A percentile compares a stretch with the other conserved stretches of the same genome.
These are phyloP conservation scores for Ectropis grisescens DNA, from an alignment of 1,140 invertebrate genomes.

Conservation along the genomic window DNA sequence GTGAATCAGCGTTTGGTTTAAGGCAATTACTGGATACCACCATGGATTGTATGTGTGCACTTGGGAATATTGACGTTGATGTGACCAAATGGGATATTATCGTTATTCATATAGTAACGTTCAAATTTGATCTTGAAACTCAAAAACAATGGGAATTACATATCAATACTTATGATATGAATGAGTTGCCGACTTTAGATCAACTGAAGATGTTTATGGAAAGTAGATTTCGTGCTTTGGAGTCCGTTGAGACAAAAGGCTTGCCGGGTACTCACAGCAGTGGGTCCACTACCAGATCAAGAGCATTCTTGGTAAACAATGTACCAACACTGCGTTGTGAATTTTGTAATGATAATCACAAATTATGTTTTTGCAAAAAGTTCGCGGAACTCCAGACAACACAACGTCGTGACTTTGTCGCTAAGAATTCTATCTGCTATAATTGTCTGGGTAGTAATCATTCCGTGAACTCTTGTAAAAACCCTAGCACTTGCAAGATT, in stretches of 20 bases:
- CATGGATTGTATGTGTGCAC: background rate
- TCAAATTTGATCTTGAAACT: background rate
- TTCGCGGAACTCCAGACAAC: background rate
- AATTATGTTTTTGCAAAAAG: conserved; percentile 1
- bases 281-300: background rate
- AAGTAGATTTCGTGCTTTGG: background rate
- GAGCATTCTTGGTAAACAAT: background rate
- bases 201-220: background rate
- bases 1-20: background rate
- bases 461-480: background rate
- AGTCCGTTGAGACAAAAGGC: background rate
- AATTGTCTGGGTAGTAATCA: conserved; percentile 4
- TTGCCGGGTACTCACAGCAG: background rate
- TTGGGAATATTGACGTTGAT: background rate
- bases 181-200: background rate
- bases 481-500: background rate
- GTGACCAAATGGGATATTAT: background rate
- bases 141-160: background rate
- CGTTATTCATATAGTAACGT: background rate
- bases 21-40: background rate
- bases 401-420: background rate
- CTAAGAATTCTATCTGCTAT: conserved; percentile 1
- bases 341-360: background rate
- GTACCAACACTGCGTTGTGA: background rate
- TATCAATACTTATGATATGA: background rate